Evolutionary conservation across 2,113 vertebrate species (phyloP).

Genomic region (Planiliza haematocheilus): DNA sequence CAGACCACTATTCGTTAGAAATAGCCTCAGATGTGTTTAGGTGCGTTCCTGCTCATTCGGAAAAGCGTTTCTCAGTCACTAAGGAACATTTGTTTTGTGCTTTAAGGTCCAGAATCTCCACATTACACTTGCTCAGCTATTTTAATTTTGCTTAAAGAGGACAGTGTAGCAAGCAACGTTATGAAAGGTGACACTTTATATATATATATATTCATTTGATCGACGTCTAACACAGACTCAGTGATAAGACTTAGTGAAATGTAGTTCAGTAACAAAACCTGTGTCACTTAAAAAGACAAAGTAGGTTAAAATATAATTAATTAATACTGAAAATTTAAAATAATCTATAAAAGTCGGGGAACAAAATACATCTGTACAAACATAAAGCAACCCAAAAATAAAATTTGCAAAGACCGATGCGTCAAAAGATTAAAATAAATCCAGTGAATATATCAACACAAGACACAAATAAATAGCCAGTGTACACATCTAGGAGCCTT

Average conservation of each 20-base stretch:
- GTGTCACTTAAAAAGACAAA: conserved; percentile 60
- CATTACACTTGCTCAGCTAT: conserved; percentile 21
- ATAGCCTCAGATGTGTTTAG: conserved; percentile 48
- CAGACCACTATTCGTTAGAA: conserved; percentile 37
- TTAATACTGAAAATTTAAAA: conserved; percentile 82
- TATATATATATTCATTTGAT: conserved; percentile 56
- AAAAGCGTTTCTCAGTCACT: conserved; percentile 34
- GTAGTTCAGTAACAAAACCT: conserved; percentile 70
- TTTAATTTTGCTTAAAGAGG: conserved; percentile 15
- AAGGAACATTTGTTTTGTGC: conserved; percentile 55
- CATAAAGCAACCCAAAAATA: conserved; percentile 54
- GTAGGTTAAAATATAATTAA: conserved; percentile 72
- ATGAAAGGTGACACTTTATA: conserved; percentile 46
- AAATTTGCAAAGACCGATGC: conserved; percentile 53
- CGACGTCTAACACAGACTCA: conserved; percentile 64
- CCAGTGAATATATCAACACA: conserved; percentile 76
- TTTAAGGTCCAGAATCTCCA: conserved; percentile 67
- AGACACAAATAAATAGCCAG: conserved; percentile 83
- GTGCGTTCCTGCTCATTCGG: conserved; percentile 33
- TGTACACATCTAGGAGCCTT: conserved; percentile 71
- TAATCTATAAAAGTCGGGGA: conserved; percentile 60
- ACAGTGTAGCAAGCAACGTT: conserved; percentile 42
- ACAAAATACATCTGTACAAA: conserved; percentile 75
- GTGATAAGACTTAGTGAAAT: conserved; percentile 81
- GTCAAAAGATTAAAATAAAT: conserved; percentile 66